Evolutionary conservation across 2,797 vertebrate genomes (phyloP).

Genomic region (Lagorchestes hirsutus): DNA sequence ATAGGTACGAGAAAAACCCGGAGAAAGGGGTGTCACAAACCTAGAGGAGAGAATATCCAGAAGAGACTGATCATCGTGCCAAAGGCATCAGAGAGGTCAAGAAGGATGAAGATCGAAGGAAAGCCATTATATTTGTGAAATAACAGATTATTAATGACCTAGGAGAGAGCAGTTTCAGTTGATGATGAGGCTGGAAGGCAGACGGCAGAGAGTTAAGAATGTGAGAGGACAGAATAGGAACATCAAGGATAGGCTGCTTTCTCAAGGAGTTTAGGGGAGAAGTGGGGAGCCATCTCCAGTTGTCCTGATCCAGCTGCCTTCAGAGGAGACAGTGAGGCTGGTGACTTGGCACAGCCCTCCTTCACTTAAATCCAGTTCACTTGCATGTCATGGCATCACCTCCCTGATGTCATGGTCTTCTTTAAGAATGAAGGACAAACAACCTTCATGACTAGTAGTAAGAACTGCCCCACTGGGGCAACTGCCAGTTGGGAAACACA

Average conservation of each 20-base stretch:
- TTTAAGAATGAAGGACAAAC: too few species aligned
- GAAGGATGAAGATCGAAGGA: neutral
- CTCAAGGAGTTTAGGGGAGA: neutral
- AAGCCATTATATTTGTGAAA: neutral
- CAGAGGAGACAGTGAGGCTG: too few species aligned
- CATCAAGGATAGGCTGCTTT: neutral
- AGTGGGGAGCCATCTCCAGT: too few species aligned
- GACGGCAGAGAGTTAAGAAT: neutral
- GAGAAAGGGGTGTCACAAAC: neutral
- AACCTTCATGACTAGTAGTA: too few species aligned
- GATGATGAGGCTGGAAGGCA: neutral
- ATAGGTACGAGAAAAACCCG: neutral
- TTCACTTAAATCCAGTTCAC: too few species aligned
- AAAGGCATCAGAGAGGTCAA: neutral
- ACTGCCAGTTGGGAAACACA: too few species aligned
- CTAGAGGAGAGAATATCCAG: neutral
- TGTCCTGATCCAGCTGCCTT: too few species aligned
- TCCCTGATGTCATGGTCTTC: too few species aligned
- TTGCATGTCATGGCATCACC: too few species aligned
- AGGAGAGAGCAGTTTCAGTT: neutral
- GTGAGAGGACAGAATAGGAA: neutral
- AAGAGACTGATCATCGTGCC: neutral
- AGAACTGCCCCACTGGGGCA: too few species aligned
- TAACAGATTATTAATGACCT: neutral
- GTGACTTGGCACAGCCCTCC: too few species aligned